phyloP scores from a whole-genome alignment of 2,797 vertebrate species.

The Podargus strigoides region DNA sequence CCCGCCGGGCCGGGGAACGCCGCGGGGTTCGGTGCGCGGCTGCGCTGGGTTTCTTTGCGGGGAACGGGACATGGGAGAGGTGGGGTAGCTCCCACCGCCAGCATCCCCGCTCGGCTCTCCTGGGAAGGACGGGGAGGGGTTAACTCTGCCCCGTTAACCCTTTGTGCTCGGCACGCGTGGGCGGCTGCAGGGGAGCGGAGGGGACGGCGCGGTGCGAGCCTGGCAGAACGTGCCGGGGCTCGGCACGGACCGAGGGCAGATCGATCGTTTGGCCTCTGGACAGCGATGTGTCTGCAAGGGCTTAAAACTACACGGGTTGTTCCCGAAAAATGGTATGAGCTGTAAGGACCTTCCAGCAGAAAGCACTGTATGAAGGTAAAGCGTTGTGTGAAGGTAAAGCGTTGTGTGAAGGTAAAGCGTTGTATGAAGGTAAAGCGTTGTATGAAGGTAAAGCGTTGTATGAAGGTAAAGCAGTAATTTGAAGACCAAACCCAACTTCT shows the following conservation, averaged over 20 bases:
- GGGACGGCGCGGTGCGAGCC: background rate
- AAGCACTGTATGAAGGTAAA: no score
- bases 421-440: no score
- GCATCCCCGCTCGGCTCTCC: background rate
- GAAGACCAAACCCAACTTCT: background rate
- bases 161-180: accelerated
- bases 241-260: no score
- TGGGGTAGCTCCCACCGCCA: background rate
- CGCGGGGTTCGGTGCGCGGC: no score
- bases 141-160: background rate
- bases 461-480: background rate
- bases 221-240: background rate
- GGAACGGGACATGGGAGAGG: no score
- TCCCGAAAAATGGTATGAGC: background rate
- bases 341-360: no score
- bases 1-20: no score
- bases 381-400: no score
- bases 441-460: no score
- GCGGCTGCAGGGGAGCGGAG: background rate
- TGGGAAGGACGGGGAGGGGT: background rate
- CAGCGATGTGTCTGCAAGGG: background rate
- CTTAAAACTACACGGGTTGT: background rate
- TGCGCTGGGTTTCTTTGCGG: no score
- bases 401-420: no score
- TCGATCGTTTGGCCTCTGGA: background rate